Base-by-base conservation (phyloP, 2,888 invertebrate genomes). In the Nephrotoma guestfalica region DNA sequence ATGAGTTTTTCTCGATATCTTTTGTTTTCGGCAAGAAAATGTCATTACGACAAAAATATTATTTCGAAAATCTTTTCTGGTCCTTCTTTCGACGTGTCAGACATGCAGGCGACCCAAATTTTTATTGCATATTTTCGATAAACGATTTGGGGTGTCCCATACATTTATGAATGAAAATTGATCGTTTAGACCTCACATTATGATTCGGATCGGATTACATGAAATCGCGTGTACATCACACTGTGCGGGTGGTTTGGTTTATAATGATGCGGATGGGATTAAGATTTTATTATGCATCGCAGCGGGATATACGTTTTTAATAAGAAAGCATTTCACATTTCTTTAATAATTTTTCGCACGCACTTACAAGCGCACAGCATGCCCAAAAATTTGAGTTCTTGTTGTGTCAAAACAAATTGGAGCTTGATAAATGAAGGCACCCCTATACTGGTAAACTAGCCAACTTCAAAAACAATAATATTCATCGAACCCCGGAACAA, bases 181-280 rank as follows among this genome's bases (percentile, higher is more conserved):
- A 71, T 71, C 71, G 71, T 18, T 71, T 71, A 71, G 84, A 84
- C 84, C 84, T 84, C 84, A 84, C 84, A 84, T 84, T 84, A 42
- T 5, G 84, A 84, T 41, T 41, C n/a, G 47, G n/a, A 41, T 84
- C 41, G 15, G 15, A 84, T 84, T 84, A 84, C 84, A 40, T 40
- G 83, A 40, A 40, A 40, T 83, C 40, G 11, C 9, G 83, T 47
- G 13, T 47, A 51, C 15, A 9, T 71, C n/a, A 1, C 51, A 51
- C 51, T 15, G 71, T 30, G 43, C 43, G 71, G 71, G 71, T 71
- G 71, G 71, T 71, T 71, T 71, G 71, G 71, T 71, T 71, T 18
- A 6, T 15, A 30, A 30, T 30, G 30, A 71, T 71, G 71, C 5
- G 71, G 71, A 71, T 30, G 51, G 71, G 11, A 71, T 71, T 71